phyloP scores from a whole-genome alignment of 2,113 vertebrate species.

The Bubo scandiacus region DNA sequence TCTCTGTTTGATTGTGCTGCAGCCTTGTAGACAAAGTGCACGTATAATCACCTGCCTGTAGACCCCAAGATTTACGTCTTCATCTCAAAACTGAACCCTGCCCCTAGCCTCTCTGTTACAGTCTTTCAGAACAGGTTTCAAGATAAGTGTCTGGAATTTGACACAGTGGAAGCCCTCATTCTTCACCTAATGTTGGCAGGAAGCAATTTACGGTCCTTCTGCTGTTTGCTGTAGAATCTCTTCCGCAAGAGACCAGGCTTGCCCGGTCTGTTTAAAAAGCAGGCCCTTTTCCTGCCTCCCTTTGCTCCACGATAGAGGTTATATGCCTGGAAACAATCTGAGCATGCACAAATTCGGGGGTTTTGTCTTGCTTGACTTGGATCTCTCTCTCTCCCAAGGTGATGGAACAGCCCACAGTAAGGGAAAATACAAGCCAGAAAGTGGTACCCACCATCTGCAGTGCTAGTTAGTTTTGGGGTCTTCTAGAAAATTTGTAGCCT shows the following conservation, averaged over 20 bases:
- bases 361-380: not conserved
- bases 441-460: not conserved
- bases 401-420: not conserved
- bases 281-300: not conserved
- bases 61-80: not conserved
- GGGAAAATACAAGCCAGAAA: not conserved
- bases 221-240: not conserved
- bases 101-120: not conserved
- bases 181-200: not conserved
- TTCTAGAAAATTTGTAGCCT: not conserved
- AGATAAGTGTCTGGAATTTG: not conserved
- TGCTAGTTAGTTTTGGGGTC: not conserved
- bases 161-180: not conserved
- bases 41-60: not conserved
- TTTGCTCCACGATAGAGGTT: not conserved
- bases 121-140: not conserved
- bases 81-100: not conserved
- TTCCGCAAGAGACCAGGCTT: not conserved
- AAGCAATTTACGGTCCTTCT: not conserved
- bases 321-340: not conserved
- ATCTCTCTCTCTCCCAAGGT: not conserved
- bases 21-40: not conserved
- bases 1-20: not conserved
- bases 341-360: not conserved
- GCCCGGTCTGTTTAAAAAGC: not conserved